Evolutionary conservation across 2,113 vertebrate genomes (phyloP).

Genomic region (Hemiscyllium ocellatum): DNA sequence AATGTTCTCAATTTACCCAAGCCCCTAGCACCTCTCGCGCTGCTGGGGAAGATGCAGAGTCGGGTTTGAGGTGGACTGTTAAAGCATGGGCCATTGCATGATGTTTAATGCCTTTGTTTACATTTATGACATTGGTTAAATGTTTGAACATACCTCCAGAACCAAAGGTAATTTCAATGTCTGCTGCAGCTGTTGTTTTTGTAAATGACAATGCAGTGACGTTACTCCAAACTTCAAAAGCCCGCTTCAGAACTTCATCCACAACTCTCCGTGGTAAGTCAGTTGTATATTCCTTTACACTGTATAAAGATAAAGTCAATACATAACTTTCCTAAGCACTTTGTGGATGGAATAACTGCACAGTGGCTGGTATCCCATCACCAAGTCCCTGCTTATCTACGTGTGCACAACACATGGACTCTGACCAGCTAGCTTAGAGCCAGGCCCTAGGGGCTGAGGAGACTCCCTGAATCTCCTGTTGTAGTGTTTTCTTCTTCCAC

Average conservation of each 20-base stretch:
- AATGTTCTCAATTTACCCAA: background rate
- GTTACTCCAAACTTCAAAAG: background rate
- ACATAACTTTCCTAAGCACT: background rate
- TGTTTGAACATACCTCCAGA: background rate
- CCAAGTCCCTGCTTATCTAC: no score
- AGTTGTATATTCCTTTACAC: background rate
- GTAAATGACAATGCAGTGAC: conserved; percentile 24
- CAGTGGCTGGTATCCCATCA: no score
- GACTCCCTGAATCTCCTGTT: no score
- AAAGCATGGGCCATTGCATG: background rate
- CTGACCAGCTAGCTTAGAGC: no score
- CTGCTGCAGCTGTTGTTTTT: background rate
- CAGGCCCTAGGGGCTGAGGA: no score
- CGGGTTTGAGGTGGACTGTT: background rate
- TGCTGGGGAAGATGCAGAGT: background rate
- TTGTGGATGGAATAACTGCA: no score
- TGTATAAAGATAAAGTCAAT: background rate
- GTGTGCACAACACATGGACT: no score
- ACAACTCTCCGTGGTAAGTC: background rate
- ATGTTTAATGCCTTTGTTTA: background rate
- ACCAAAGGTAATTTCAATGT: conserved; percentile 8
- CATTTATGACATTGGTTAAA: no score
- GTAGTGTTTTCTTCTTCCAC: no score
- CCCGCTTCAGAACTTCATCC: background rate
- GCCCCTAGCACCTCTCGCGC: background rate